Evolutionary conservation across 2,888 invertebrate species (phyloP).

Genomic region (Agrochola lota): DNA sequence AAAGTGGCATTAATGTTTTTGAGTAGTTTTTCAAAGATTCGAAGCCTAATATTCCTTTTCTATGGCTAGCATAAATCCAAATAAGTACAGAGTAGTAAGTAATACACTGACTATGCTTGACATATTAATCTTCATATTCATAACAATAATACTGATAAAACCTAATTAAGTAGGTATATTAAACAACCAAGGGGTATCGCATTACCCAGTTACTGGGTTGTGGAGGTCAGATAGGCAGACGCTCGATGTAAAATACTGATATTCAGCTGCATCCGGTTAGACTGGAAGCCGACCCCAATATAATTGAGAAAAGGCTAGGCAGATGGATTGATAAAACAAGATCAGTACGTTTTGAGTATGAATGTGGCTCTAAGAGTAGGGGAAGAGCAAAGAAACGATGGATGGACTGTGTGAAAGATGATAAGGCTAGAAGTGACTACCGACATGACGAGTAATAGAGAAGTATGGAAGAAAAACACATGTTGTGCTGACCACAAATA

Average conservation of each 20-base stretch:
- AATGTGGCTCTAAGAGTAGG: background rate
- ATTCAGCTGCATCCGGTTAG: too few species aligned
- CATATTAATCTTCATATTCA: background rate
- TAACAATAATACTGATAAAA: background rate
- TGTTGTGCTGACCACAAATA: background rate
- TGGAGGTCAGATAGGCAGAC: too few species aligned
- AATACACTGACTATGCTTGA: background rate
- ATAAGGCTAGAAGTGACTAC: background rate
- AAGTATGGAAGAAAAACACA: background rate
- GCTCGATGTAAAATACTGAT: too few species aligned
- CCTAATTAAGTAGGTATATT: background rate
- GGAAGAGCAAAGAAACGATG: background rate
- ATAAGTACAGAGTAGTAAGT: too few species aligned
- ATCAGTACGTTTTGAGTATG: background rate
- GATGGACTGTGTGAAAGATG: background rate
- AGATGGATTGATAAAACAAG: too few species aligned
- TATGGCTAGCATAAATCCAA: background rate
- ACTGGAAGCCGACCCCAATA: too few species aligned
- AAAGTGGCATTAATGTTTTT: constrained; percentile 25
- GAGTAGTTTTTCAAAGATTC: constrained; percentile 26
- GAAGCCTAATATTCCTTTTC: too few species aligned
- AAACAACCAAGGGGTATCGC: too few species aligned
- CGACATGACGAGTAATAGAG: background rate
- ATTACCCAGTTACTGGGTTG: too few species aligned
- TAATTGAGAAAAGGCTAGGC: too few species aligned